Base-by-base conservation (phyloP, 2,113 vertebrate genomes). In the Apeltes quadracus region DNA sequence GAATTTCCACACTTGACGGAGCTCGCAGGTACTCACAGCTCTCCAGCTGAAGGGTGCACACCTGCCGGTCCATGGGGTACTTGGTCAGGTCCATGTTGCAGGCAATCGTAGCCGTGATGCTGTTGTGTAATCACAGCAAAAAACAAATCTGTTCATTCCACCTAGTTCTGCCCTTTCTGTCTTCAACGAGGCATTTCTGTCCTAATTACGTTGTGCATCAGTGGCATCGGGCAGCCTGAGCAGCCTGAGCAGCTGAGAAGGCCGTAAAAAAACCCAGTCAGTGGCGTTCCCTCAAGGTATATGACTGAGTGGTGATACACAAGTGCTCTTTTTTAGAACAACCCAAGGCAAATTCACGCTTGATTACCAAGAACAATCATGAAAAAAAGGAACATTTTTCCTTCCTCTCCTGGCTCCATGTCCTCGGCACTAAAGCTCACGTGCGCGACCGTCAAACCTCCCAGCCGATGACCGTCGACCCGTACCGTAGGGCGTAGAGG, bases 1-100 rank as follows among this genome's bases (percentile, higher is more conserved):
- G 51, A 23, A 46, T 72, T n/a, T 57, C 61, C 70, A 64, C 56
- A 78, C 44, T 61, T 67, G 76, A 64, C 75, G 72, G 59, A 22
- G 69, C 41, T 66, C 46, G 29, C 43, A 53, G 62, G 36, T 25
- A 90, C 95, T 96, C 94, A 96, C 96, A 97, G 94, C 95, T 97
- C 92, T 97, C 96, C 77, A 97, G 95, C 93, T 97, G 95, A 84
- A 97, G 90, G 67, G 94, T 96, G 90, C 96, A 97, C 1, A 91
- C 95, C 92, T 97, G 95, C 76, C 95, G 95, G 91, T 97, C 95
- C 95, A 96, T 97, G 0, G 96, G 96, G 72, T 97, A 97, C 87
- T 97, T 97, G 69, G 95, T 96, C 78, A 97, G 89, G 79, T 97
- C 96, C 96, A 96, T 97, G 88, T 94, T 97, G 86, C 95, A 97